phyloP scores from a whole-genome alignment of 2,888 invertebrate species.

The Cynaeus angustus region DNA sequence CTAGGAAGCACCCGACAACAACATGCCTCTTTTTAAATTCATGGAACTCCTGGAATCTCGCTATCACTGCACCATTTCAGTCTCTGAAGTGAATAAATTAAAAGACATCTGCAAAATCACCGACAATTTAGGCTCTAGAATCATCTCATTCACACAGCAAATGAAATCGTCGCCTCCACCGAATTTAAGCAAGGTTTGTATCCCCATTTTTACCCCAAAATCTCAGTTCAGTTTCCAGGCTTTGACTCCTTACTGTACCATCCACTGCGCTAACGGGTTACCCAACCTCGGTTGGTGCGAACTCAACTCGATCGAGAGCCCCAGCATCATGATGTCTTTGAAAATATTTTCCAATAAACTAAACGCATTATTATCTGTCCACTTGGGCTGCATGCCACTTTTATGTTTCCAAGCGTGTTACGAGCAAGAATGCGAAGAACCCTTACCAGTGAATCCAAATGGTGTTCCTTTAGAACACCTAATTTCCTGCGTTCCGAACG shows the following conservation, averaged over 20 bases:
- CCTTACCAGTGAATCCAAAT: conserved; percentile 76
- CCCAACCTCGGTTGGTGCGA: conserved; percentile 82
- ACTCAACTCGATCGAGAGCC: conserved; percentile 77
- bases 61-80: conserved; percentile 83
- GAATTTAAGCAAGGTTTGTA: conserved; percentile 61
- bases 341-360: conserved; percentile 79
- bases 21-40: conserved; percentile 86
- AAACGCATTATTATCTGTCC: conserved; percentile 80
- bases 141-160: conserved; percentile 79
- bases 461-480: conserved; percentile 94
- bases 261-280: conserved; percentile 77
- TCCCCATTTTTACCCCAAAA: too few species aligned
- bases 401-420: conserved; percentile 89
- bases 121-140: conserved; percentile 81
- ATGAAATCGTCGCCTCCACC: conserved; percentile 76
- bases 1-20: conserved; percentile 83
- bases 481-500: conserved; percentile 86
- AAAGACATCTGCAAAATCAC: conserved; percentile 85
- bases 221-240: conserved; percentile 54
- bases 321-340: conserved; percentile 80
- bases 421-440: conserved; percentile 80
- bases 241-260: conserved; percentile 77
- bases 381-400: conserved; percentile 85
- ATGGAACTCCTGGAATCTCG: conserved; percentile 89
- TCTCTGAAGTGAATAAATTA: conserved; percentile 82